Evolutionary conservation across 2,113 vertebrate genomes (phyloP).

Genomic region (Pseudonaja textilis): DNA sequence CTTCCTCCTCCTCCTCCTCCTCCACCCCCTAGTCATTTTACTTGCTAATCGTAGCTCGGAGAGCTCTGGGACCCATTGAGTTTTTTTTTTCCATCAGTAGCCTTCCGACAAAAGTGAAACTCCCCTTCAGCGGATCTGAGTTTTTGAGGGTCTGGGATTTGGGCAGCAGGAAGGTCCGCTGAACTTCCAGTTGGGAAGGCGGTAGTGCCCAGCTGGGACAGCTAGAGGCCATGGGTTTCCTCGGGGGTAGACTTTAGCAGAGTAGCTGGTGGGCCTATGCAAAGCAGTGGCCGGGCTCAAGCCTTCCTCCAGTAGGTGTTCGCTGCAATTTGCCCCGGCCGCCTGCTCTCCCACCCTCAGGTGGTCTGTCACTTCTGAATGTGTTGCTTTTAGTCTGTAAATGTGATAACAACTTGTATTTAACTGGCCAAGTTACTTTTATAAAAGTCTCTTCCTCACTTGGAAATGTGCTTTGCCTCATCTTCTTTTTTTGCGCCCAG

Average conservation of each 20-base stretch:
- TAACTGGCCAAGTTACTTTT: background rate
- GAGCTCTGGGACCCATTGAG: background rate
- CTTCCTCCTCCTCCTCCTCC: background rate
- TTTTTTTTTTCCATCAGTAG: background rate
- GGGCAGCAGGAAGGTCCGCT: background rate
- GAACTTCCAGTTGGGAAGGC: background rate
- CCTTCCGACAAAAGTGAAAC: background rate
- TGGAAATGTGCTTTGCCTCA: no score
- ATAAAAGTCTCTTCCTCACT: background rate
- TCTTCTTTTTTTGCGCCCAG: background rate
- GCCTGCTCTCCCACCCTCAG: background rate
- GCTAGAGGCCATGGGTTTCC: background rate
- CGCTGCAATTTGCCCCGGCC: background rate
- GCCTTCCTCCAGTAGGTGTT: background rate
- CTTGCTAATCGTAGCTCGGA: background rate
- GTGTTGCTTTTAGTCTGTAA: rapidly evolving
- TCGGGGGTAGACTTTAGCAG: background rate
- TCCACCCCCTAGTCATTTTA: background rate
- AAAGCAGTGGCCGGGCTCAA: background rate
- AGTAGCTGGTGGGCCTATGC: background rate
- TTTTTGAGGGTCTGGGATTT: background rate
- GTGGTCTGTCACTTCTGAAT: rapidly evolving
- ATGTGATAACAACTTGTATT: background rate
- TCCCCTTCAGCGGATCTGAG: background rate
- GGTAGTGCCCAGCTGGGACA: background rate